Evolutionary conservation across 2,113 vertebrate genomes (phyloP), one percentile per base, ranked within the genome.

Genomic region (Peromyscus californicus): DNA sequence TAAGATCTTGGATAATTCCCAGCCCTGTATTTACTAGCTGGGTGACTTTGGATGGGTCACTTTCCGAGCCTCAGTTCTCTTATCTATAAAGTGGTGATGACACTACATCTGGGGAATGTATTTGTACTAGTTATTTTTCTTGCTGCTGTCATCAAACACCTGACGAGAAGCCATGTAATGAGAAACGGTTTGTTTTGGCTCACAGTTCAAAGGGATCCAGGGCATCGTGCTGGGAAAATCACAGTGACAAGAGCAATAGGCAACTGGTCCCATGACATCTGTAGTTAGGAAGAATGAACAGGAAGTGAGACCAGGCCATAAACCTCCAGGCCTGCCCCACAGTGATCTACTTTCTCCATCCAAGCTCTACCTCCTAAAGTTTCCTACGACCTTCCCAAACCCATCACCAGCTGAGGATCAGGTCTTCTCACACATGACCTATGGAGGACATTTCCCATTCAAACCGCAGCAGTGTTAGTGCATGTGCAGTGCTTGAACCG

Each of bases 11-110:
- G 80, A 70, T 87, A 74, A 90, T 19, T 92, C n/a, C 17, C 72
- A 93, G 72, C 65, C 79, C 72, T 82, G 3, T 24, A 54, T 72
- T 90, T 79, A 90, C 39, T 51, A 93, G 7, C 22, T 92, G 67
- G 45, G 36, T 72, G 45, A 74, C 70, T 92, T 45, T 91, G 42
- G n/a, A 2, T 51, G 42, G 51, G 31, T 89, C 26, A 76, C 57
- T 85, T 22, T 59, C 76, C 76, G 16, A 76, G 22, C 31, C 86
- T 95, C 70, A 76, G 21, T 91, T 91, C 70, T 90, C n/a, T 65
- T 88, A 51, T 45, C 54, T 79, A 1, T 82, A 84, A 78, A 88
- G 61, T 90, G 39, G 17, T 33, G 29, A 65, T 78, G 82, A 72
- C 51, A 48, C 29, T 74, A 3, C 57, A 59, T 90, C 16, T 51